These are phyloP conservation scores for Crepidodera aurea DNA, from an alignment of 2,888 invertebrate species.

Conservation along the genomic window DNA sequence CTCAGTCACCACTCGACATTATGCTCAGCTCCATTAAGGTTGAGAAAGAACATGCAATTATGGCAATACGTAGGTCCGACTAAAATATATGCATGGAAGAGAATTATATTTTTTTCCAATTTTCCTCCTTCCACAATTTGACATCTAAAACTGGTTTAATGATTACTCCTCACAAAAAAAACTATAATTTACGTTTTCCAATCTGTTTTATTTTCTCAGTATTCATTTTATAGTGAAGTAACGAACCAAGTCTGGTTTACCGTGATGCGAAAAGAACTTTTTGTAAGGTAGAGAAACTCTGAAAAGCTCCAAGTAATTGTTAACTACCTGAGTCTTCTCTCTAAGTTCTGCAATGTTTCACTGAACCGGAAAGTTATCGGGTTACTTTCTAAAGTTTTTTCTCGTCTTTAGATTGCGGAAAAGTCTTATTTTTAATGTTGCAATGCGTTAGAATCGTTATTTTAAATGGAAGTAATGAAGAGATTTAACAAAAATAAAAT, in stretches of 20 bases:
- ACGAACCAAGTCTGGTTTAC: conserved; percentile 25
- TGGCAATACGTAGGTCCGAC: no score
- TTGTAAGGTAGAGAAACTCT: conserved; percentile 23
- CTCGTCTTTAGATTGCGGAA: conserved; percentile 6
- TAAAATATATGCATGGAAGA: no score
- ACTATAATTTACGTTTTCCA: no score
- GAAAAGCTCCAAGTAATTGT: conserved; percentile 24
- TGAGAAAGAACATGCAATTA: no score
- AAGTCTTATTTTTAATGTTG: conserved; percentile 10
- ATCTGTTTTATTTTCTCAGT: background rate
- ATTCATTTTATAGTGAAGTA: conserved; percentile 23
- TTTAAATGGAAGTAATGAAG: no score
- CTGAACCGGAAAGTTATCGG: conserved; percentile 26
- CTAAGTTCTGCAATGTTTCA: conserved; percentile 26
- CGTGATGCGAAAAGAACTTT: conserved; percentile 11
- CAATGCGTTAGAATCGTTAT: background rate
- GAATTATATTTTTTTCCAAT: no score
- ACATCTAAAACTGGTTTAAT: no score
- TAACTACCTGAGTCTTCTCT: conserved; percentile 27
- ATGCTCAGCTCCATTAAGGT: no score
- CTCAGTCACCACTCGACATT: no score
- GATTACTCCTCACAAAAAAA: no score
- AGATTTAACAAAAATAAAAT: no score
- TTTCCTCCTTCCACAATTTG: no score
- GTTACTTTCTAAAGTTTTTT: conserved; percentile 21